Base-by-base conservation (phyloP, 1,140 invertebrate species). In the Caenorhabditis remanei region DNA sequence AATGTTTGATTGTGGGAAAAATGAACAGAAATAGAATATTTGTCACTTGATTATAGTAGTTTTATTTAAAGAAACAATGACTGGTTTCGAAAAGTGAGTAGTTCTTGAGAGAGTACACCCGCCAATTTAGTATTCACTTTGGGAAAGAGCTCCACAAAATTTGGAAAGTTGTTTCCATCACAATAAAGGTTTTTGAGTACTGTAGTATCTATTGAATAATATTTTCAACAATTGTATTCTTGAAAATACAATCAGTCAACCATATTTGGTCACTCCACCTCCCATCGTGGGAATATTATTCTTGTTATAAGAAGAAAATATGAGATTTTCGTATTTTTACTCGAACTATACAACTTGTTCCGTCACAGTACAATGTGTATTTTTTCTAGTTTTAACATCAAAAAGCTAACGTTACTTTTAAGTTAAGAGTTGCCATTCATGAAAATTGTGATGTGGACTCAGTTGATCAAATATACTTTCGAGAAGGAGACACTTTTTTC, bases 61-160 rank as follows among this genome's bases (percentile, higher is more conserved):
- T 71, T 71, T 71, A 71, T 71, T 71, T 71, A 71, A 71, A 71
- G 65, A 43, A n/a, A 43, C 65, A 71, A 71, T 46, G 41, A 71
- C 65, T 71, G 41, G 65, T 71, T 71, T 46, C 24, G 14, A 65
- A 65, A 43, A 46, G 14, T n/a, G 41, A 63, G 61, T 40, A 63
- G 6, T 43, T 71, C 21, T 41, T 19, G 41, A 67, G 56, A 58
- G 56, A 7, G 41, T 32, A 32, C 11, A 58, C 13, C 56, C n/a
- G 19, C 56, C 56, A 58, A 7, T 58, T 58, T 58, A 53, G 9
- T 53, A 53, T 58, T 58, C n/a, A n/a, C 19, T 14, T 19, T 58
- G 56, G 6, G n/a, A 58, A 58, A 19, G n/a, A 58, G 32, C 32
- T 32, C 32, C 32, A 32, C 32, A 0, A 32, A 32, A 32, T 2